phyloP scores from a whole-genome alignment of 2,113 vertebrate species.

The Oncorhynchus mykiss region DNA sequence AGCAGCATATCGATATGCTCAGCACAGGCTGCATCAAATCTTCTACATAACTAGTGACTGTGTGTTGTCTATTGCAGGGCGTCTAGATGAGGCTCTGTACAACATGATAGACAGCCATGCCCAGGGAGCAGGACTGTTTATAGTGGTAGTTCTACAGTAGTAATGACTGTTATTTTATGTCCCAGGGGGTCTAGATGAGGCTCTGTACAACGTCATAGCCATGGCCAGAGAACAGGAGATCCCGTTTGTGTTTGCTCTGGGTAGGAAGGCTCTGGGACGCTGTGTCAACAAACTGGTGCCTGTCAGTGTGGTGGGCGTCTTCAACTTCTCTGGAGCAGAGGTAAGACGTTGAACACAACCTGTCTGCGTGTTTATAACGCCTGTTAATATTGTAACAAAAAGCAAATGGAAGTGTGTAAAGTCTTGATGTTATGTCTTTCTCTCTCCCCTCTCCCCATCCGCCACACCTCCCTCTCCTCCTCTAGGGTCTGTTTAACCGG shows the following conservation, averaged over 20 bases:
- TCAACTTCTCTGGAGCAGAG: conserved; percentile 96
- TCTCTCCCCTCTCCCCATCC: neutral
- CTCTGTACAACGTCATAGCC: conserved; percentile 94
- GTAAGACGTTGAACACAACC: conserved; percentile 62
- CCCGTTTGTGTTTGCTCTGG: conserved; percentile 95
- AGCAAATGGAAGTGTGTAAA: neutral
- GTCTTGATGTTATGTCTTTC: neutral
- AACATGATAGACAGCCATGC: too few relatives aligned
- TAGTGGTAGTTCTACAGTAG: too few relatives aligned
- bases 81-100: too few relatives aligned
- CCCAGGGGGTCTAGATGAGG: conserved; percentile 94
- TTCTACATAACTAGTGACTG: too few relatives aligned
- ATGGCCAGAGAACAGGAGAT: conserved; percentile 98
- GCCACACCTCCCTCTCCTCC: neutral
- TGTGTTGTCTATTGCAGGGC: too few relatives aligned
- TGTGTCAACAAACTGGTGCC: conserved; percentile 98
- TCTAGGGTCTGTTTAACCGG: conserved; percentile 87
- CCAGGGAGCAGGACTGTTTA: too few relatives aligned
- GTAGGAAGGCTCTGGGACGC: conserved; percentile 93
- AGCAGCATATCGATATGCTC: too few relatives aligned
- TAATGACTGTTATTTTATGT: too few relatives aligned
- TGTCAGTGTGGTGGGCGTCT: conserved; percentile 97
- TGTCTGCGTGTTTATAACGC: too few relatives aligned
- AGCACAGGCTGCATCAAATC: too few relatives aligned
- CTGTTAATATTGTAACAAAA: too few relatives aligned